Base-by-base conservation (phyloP, 1,140 invertebrate species). In the Procambarus clarkii region DNA sequence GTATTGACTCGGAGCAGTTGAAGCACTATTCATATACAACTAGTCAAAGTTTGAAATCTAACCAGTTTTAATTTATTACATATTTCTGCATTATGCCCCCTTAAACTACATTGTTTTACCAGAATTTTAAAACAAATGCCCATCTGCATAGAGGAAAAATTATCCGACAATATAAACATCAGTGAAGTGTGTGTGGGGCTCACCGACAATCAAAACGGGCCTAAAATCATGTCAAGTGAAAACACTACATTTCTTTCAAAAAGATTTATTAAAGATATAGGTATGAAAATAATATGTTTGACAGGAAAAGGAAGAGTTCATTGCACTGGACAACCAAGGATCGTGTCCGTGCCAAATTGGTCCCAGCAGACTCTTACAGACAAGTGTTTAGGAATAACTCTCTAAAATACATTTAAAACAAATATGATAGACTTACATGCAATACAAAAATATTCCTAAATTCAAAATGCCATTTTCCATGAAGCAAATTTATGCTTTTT, bases 221-320 rank as follows among this genome's bases (percentile, higher is more conserved):
- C n/a, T n/a, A n/a, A 54, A 54, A 11, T 54, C 1, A 64, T 64
- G 60, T 15, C 13, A 64, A 64, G 18, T 64, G 18, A 64, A 64
- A 64, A 15, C 13, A 64, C 4, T 5, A 74, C 24, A 4, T 34
- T 24, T 2, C 9, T 74, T 74, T 74, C 4, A 24, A 74, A 74
- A 74, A 74, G 24, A 74, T 74, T 74, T 74, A 74, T 74, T 74
- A 74, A 74, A 74, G 69, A 74, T 74, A 74, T 74, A 74, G 69
- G 3, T 74, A 74, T 74, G 21, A 74, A 74, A 74, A 74, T 74
- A 74, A 74, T 74, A 24, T 74, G 69, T 64, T 21, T 64, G 60
- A 74, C 69, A 74, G 69, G 69, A 74, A 74, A 34, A 74, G n/a
- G 69, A 74, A 74, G 69, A 34, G n/a, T 74, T 9, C 21, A 74